Percentiles rank a stretch among this genome's conserved stretches.
Evolutionary conservation across 1,140 invertebrate species (phyloP).

Genomic region (Brachionus plicatilis): DNA sequence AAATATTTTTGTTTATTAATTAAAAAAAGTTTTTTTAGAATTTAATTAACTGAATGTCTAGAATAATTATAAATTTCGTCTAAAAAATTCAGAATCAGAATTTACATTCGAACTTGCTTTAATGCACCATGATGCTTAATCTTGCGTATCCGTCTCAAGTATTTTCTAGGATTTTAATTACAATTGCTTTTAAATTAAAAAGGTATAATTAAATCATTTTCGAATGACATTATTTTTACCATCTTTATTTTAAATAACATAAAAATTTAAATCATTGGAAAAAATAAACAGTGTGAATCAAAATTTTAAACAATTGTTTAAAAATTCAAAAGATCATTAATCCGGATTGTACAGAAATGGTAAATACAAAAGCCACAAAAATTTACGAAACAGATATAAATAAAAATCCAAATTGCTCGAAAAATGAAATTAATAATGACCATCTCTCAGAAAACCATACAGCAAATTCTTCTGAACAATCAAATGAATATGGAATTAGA

Average conservation of each 20-base stretch:
- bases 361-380: neutral
- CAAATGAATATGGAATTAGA: neutral
- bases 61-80: neutral
- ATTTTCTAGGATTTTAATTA: neutral
- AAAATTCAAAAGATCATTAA: neutral
- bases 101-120: neutral
- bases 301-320: neutral
- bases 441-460: neutral
- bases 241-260: neutral
- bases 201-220: neutral
- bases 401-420: neutral
- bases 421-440: neutral
- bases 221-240: neutral
- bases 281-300: neutral
- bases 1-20: neutral
- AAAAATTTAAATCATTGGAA: too few species aligned
- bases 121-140: neutral
- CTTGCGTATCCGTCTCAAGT: neutral
- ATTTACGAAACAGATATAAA: neutral
- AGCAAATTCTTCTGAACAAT: neutral
- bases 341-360: neutral
- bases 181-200: neutral
- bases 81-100: neutral
- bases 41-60: neutral
- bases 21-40: neutral